Percentiles rank a stretch among this genome's conserved stretches.
These are phyloP conservation scores for Clistopyga incitator DNA, from an alignment of 2,888 invertebrate species.

Conservation along the genomic window DNA sequence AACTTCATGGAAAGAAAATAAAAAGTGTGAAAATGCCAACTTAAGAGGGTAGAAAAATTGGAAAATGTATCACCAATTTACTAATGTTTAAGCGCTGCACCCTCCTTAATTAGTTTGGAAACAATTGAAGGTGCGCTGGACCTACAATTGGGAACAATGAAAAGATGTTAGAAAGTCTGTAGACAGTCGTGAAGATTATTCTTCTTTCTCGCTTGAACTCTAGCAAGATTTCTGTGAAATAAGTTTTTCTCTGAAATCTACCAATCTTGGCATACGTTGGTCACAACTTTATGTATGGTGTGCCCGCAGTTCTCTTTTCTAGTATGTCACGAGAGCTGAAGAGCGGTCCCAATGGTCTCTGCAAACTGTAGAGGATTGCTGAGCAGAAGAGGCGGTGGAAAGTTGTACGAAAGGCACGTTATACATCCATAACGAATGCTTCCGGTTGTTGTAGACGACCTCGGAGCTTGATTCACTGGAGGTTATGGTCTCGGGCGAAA, in stretches of 20 bases:
- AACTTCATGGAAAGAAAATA: no score
- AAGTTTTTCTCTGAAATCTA: slow-evolving; percentile 20
- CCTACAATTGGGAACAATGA: background rate
- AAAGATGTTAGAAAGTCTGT: background rate
- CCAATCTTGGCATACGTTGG: slow-evolving; percentile 20
- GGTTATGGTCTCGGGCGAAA: background rate
- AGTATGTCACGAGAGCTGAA: slow-evolving; percentile 8
- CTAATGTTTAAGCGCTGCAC: no score
- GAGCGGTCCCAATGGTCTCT: slow-evolving; percentile 4
- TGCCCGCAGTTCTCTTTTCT: background rate
- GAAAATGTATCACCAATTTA: no score
- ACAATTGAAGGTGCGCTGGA: background rate
- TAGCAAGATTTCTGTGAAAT: background rate
- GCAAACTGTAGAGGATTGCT: background rate
- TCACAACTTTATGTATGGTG: slow-evolving; percentile 12
- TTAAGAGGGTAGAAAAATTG: no score
- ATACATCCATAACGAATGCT: slow-evolving; percentile 22
- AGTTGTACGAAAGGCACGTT: slow-evolving; percentile 17
- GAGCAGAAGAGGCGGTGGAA: background rate
- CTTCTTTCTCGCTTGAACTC: background rate
- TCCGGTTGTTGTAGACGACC: background rate
- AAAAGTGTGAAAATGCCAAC: no score
- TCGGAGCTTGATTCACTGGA: background rate
- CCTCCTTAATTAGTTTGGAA: background rate
- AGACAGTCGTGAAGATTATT: background rate